A percentile compares a stretch with the other conserved stretches of the same genome.
Conservation (phyloP, 2,113 vertebrate genomes). For the Aptenodytes patagonicus region DNA sequence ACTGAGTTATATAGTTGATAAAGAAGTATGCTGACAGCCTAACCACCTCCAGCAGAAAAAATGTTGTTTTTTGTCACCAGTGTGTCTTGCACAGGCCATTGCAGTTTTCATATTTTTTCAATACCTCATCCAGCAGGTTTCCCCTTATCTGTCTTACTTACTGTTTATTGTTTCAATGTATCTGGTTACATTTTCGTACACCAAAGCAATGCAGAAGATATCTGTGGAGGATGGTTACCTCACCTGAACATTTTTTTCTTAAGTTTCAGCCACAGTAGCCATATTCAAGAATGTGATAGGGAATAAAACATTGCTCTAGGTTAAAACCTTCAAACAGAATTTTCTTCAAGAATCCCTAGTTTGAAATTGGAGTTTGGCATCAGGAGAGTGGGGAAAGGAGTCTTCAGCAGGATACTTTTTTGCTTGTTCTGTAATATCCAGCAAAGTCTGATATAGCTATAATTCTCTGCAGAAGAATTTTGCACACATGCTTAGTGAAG, state of each 20-base stretch:
- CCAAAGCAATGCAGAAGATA: neutral
- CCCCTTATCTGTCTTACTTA: neutral
- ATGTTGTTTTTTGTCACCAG: neutral
- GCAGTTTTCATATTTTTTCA: neutral
- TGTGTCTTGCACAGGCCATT: neutral
- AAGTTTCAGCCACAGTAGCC: neutral
- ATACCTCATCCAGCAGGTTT: neutral
- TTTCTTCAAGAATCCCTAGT: neutral
- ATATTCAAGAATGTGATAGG: neutral
- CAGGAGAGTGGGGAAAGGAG: neutral
- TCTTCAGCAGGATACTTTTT: neutral
- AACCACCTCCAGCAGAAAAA: neutral
- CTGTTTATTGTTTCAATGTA: neutral
- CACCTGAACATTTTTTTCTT: neutral
- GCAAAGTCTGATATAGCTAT: neutral
- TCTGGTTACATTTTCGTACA: neutral
- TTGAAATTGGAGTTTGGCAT: neutral
- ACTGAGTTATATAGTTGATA: neutral
- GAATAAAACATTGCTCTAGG: neutral
- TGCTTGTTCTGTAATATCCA: neutral
- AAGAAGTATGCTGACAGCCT: neutral
- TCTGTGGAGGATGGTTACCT: neutral
- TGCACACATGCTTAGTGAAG: neutral
- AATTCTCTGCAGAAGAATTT: neutral
- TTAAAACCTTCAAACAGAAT: conserved; percentile 20